These are phyloP conservation scores for Grammomys surdaster DNA, from an alignment of 2,113 vertebrate species.

Conservation along the genomic window DNA sequence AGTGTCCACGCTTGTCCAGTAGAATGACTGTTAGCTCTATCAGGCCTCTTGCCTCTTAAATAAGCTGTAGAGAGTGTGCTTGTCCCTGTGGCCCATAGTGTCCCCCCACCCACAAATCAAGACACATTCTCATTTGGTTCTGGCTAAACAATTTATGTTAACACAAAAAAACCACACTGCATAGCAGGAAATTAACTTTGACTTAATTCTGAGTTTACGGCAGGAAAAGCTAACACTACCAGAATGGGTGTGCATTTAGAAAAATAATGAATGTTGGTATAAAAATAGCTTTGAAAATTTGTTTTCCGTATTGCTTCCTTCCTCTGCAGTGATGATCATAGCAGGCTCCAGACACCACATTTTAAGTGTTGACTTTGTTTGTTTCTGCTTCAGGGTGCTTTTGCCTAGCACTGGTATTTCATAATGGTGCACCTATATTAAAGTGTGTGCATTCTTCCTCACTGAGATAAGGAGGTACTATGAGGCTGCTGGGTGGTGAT, in stretches of 20 bases:
- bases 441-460: constrained; percentile 80
- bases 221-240: constrained; percentile 83
- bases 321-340: constrained; percentile 83
- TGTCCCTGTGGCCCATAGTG: neutral
- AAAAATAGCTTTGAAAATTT: constrained; percentile 85
- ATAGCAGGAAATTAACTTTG: constrained; percentile 84
- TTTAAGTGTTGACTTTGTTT: constrained; percentile 71
- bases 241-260: constrained; percentile 75
- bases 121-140: constrained; percentile 37
- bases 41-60: neutral
- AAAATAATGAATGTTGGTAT: constrained; percentile 75
- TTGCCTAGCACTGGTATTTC: constrained; percentile 64
- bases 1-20: neutral
- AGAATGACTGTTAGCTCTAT: neutral
- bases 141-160: constrained; percentile 76
- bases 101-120: constrained; percentile 30
- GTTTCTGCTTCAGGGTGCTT: constrained; percentile 71
- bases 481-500: constrained; percentile 78
- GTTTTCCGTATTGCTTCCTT: constrained; percentile 82
- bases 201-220: constrained; percentile 81
- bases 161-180: constrained; percentile 35
- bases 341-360: constrained; percentile 70
- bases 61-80: neutral
- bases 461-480: constrained; percentile 59
- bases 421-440: constrained; percentile 72